phyloP scores from a whole-genome alignment of 2,888 invertebrate species.

The Drosophila nr. perissopoda region DNA sequence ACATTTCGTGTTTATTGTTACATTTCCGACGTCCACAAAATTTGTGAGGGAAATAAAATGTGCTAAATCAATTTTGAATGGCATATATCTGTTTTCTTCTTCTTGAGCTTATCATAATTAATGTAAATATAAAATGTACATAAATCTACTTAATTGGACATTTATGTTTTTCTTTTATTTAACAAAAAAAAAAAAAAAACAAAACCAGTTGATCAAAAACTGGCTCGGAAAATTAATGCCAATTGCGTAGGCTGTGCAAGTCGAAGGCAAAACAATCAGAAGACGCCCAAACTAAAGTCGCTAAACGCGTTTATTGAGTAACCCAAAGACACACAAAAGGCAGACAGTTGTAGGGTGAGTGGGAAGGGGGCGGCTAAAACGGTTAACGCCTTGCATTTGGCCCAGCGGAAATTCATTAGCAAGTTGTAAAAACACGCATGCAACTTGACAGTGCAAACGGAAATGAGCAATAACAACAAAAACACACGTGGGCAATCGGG shows the following conservation, averaged over 20 bases:
- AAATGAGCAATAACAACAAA: conserved; percentile 43
- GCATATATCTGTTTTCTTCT: background rate
- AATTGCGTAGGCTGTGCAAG: conserved; percentile 41
- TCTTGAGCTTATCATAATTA: background rate
- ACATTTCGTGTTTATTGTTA: conserved; percentile 43
- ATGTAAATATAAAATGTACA: conserved; percentile 15
- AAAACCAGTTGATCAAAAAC: conserved; percentile 31
- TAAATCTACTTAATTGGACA: conserved; percentile 34
- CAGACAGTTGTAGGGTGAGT: background rate
- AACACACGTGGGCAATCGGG: conserved; percentile 46
- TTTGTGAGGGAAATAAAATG: conserved; percentile 4
- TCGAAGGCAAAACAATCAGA: conserved; percentile 51
- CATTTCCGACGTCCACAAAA: conserved; percentile 30
- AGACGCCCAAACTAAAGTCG: conserved; percentile 55
- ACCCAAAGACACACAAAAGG: conserved; percentile 48
- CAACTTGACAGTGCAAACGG: conserved; percentile 59
- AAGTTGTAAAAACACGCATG: conserved; percentile 43
- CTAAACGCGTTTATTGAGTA: conserved; percentile 40
- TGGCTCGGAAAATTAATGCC: conserved; percentile 32
- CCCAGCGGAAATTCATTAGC: conserved; percentile 78
- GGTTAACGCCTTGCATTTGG: conserved; percentile 47
- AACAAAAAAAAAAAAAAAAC: no score
- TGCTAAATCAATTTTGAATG: conserved; percentile 22
- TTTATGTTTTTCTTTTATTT: background rate
- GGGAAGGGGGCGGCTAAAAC: conserved; percentile 14